A percentile compares a stretch with the other conserved stretches of the same genome.
phyloP scores from a whole-genome alignment of 2,113 vertebrate species.

The Loxodonta africana region DNA sequence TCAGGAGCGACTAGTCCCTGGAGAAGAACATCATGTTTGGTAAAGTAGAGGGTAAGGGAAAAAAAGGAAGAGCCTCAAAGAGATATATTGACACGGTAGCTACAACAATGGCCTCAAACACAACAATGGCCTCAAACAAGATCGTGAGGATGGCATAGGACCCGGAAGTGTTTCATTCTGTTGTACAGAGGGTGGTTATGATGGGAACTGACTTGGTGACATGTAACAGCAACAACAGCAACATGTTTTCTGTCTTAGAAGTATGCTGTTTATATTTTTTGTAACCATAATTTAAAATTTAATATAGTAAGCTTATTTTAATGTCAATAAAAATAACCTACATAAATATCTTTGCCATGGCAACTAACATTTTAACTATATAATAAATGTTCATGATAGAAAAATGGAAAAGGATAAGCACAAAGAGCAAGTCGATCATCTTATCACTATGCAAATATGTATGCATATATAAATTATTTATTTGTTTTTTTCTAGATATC shows the following conservation, averaged over 20 bases:
- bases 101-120: no score
- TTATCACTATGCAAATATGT: not conserved
- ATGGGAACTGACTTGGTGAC: no score
- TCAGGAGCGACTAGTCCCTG: no score
- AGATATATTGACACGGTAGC: no score
- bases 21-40: no score
- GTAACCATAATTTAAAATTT: constrained; percentile 4
- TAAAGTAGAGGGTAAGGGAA: no score
- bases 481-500: not conserved
- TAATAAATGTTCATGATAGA: not conserved
- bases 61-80: no score
- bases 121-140: no score
- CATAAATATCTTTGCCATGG: not conserved
- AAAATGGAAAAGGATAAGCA: not conserved
- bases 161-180: no score
- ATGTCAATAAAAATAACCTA: constrained; percentile 48
- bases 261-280: not conserved
- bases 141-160: no score
- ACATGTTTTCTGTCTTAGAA: not conserved
- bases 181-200: no score
- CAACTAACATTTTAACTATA: constrained; percentile 17
- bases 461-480: not conserved
- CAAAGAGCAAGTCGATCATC: not conserved
- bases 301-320: not conserved
- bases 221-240: no score